Evolutionary conservation across 2,797 vertebrate species (phyloP).

Genomic region (Euthynnus affinis): DNA sequence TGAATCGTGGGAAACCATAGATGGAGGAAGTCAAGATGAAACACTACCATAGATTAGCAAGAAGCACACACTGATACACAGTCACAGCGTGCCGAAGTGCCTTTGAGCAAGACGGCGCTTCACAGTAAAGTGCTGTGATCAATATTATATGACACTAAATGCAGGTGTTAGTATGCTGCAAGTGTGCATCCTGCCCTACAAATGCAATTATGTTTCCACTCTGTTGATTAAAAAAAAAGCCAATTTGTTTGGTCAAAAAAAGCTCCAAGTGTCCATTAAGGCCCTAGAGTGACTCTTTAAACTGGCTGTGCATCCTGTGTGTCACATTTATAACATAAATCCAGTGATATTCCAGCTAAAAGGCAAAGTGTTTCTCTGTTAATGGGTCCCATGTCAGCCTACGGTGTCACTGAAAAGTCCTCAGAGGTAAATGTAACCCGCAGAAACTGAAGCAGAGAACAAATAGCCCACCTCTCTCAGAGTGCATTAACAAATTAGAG

Average conservation of each 20-base stretch:
- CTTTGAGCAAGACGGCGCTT: conserved; percentile 27
- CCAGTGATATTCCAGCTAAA: conserved; percentile 6
- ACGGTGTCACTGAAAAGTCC: conserved; percentile 28
- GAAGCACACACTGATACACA: background rate
- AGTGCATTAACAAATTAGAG: conserved; percentile 25
- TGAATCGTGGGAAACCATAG: background rate
- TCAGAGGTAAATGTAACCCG: conserved; percentile 21
- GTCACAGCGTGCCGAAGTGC: background rate
- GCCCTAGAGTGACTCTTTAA: background rate
- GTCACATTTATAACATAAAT: conserved; percentile 1
- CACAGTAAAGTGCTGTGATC: background rate
- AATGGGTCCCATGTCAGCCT: conserved; percentile 33
- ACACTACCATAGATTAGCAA: conserved; percentile 1
- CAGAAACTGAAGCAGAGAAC: conserved; percentile 9
- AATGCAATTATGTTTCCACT: background rate
- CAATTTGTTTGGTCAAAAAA: background rate
- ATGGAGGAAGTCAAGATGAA: conserved; percentile 23
- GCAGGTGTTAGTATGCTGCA: background rate
- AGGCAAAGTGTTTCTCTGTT: conserved; percentile 25
- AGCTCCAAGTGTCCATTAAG: background rate
- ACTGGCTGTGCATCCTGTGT: conserved; percentile 7
- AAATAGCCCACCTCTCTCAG: conserved; percentile 3
- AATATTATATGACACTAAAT: conserved; percentile 5
- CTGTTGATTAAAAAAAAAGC: background rate
- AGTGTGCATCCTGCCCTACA: background rate